A percentile compares a stretch with the other conserved stretches of the same genome.
Evolutionary conservation across 2,797 vertebrate species (phyloP).

Genomic region (Aulostomus chinensis): DNA sequence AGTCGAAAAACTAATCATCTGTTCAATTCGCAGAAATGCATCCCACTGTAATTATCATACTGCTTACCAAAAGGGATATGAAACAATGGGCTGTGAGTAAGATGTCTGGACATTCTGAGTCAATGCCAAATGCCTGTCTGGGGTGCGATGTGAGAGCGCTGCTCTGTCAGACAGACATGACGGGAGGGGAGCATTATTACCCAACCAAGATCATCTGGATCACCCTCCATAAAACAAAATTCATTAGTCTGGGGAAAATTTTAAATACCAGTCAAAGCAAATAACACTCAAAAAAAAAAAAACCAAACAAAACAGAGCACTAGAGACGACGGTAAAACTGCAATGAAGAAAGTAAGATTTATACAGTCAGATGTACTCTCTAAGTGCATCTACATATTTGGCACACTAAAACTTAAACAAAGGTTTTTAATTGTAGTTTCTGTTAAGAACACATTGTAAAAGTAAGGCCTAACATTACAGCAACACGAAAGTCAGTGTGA

Average conservation of each 20-base stretch:
- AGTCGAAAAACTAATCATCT: slow-evolving; percentile 54
- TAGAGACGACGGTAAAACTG: slow-evolving; percentile 33
- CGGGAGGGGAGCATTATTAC: slow-evolving; percentile 59
- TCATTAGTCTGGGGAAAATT: slow-evolving; percentile 67
- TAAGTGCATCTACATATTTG: slow-evolving; percentile 31
- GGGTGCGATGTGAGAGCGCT: slow-evolving; percentile 62
- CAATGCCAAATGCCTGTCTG: slow-evolving; percentile 76
- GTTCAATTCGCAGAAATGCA: slow-evolving; percentile 48
- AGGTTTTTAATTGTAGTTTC: neutral
- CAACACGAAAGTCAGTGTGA: slow-evolving; percentile 2
- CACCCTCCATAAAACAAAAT: slow-evolving; percentile 52
- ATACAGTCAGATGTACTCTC: slow-evolving; percentile 42
- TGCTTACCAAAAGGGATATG: slow-evolving; percentile 68
- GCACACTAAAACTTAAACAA: slow-evolving; percentile 4
- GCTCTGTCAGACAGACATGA: slow-evolving; percentile 67
- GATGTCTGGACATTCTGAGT: slow-evolving; percentile 79
- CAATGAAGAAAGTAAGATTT: slow-evolving; percentile 35
- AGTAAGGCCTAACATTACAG: slow-evolving; percentile 2
- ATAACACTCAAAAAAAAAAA: slow-evolving; percentile 22
- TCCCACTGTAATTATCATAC: slow-evolving; percentile 69
- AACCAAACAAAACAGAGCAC: neutral
- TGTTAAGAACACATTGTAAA: slow-evolving; percentile 25
- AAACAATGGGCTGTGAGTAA: slow-evolving; percentile 80
- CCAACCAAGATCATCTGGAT: slow-evolving; percentile 63
- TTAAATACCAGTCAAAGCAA: slow-evolving; percentile 54